Percentiles rank a stretch among this genome's conserved stretches.
phyloP scores from a whole-genome alignment of 2,797 vertebrate genomes.

The Diplodus sargus region DNA sequence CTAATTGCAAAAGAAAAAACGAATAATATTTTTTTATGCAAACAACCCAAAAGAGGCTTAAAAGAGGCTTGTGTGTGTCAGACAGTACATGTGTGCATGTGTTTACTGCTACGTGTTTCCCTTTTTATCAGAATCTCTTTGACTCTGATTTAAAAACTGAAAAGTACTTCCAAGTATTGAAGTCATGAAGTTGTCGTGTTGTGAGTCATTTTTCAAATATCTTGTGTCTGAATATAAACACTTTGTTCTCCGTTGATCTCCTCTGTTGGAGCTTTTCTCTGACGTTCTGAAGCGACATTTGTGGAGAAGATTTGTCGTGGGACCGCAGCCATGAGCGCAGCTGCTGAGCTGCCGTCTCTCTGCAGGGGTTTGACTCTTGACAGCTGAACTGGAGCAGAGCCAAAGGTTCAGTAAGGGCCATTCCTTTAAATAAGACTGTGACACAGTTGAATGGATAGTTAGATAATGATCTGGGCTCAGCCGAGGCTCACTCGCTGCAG shows the following conservation, averaged over 20 bases:
- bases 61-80: not conserved
- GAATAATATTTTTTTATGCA: too few relatives aligned
- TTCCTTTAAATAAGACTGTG: slow-evolving; percentile 77
- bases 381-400: slow-evolving; percentile 57
- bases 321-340: slow-evolving; percentile 29
- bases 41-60: too few relatives aligned
- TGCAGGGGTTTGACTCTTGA: slow-evolving; percentile 49
- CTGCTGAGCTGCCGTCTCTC: slow-evolving; percentile 27
- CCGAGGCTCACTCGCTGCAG: slow-evolving; percentile 49
- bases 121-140: not conserved
- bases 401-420: slow-evolving; percentile 59
- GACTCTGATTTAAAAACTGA: not conserved
- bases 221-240: slow-evolving; percentile 3
- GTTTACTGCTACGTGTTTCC: not conserved
- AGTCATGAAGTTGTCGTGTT: slow-evolving; percentile 11
- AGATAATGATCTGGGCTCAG: slow-evolving; percentile 74
- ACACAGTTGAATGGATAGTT: slow-evolving; percentile 69
- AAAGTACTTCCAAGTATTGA: not conserved
- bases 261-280: slow-evolving; percentile 8
- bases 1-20: too few relatives aligned
- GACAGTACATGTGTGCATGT: not conserved
- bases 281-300: slow-evolving; percentile 24
- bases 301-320: slow-evolving; percentile 11
- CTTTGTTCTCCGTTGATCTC: slow-evolving; percentile 13
- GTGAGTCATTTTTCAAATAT: slow-evolving; percentile 27